phyloP scores from a whole-genome alignment of 2,113 vertebrate genomes.

The Heterotilapia buettikoferi region DNA sequence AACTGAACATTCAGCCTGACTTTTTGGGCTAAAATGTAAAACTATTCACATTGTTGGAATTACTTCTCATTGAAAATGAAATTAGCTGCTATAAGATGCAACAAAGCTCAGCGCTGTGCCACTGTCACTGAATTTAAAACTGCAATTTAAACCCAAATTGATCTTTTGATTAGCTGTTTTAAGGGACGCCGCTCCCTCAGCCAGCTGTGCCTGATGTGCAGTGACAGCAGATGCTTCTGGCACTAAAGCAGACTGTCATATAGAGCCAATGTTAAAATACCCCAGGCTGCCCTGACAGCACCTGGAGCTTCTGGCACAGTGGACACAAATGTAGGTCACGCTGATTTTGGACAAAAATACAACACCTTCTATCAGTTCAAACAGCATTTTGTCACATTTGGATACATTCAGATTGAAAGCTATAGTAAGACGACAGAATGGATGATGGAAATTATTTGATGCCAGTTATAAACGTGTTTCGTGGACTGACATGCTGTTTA shows the following conservation, averaged over 20 bases:
- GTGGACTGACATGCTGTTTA: neutral
- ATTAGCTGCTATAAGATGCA: neutral
- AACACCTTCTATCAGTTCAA: neutral
- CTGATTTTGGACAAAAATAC: neutral
- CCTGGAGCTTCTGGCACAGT: neutral
- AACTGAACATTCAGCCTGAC: accelerated
- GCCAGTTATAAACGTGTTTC: accelerated
- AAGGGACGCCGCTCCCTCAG: neutral
- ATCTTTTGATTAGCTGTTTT: neutral
- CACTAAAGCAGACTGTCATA: neutral
- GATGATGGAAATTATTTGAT: neutral
- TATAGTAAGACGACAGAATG: accelerated
- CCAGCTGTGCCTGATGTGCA: neutral
- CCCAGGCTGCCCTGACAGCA: neutral
- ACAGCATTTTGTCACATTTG: neutral
- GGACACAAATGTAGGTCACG: neutral
- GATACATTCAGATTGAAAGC: accelerated
- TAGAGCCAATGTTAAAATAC: neutral
- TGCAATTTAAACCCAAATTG: neutral
- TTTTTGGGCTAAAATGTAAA: neutral
- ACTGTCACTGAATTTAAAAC: neutral
- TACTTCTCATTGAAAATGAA: neutral
- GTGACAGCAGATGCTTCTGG: neutral
- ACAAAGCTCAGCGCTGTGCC: neutral
- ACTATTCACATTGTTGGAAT: neutral